Evolutionary conservation across 23 tunicate genomes (phyloP).

Genomic region (Trididemnum clinides): DNA sequence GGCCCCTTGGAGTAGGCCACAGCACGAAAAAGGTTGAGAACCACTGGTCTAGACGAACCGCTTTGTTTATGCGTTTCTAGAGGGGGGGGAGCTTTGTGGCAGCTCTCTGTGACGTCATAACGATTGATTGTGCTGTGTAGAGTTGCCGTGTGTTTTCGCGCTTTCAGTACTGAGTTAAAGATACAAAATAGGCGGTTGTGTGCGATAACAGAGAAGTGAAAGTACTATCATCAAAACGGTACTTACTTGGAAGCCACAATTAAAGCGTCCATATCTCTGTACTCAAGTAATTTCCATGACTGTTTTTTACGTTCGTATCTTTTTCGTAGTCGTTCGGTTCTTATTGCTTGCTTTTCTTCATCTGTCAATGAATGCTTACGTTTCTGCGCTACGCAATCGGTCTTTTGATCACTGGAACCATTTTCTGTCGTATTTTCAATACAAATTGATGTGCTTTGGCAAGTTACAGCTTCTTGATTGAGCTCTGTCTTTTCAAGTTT

Average conservation of each 20-base stretch:
- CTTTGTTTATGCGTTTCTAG: too few relatives aligned
- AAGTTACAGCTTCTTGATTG: neutral
- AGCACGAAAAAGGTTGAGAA: too few relatives aligned
- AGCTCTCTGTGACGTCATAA: too few relatives aligned
- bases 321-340: constrained; percentile 60
- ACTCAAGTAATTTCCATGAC: constrained; percentile 41
- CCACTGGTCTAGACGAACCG: too few relatives aligned
- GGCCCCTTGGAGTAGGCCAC: too few relatives aligned
- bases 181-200: too few relatives aligned
- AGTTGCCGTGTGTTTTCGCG: too few relatives aligned
- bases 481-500: neutral
- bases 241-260: constrained; percentile 70
- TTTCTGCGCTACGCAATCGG: neutral
- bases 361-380: constrained; percentile 44
- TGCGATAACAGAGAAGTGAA: too few relatives aligned
- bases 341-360: constrained; percentile 53
- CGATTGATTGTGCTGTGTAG: too few relatives aligned
- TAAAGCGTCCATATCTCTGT: constrained; percentile 60
- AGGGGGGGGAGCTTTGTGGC: too few relatives aligned
- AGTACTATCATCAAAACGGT: neutral
- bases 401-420: neutral
- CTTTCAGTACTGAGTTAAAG: too few relatives aligned
- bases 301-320: constrained; percentile 50
- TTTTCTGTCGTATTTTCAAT: neutral
- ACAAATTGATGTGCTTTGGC: neutral